Percentiles rank a stretch among this genome's conserved stretches.
phyloP scores from a whole-genome alignment of 1,140 invertebrate genomes.

The Pseudomyrmex gracilis region DNA sequence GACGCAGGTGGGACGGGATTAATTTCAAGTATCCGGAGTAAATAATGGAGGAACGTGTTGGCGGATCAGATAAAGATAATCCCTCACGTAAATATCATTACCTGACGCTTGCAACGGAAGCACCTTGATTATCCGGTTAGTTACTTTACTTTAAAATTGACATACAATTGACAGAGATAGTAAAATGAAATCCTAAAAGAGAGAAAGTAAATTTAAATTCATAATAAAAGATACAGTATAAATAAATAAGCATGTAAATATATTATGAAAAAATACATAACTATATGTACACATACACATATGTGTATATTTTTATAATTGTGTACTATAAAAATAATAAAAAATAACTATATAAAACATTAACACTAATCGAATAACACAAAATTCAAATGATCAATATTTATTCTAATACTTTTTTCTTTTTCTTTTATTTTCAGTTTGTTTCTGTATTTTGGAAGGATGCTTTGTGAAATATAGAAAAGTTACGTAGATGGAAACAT shows the following conservation, averaged over 20 bases:
- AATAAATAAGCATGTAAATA: too few relatives aligned
- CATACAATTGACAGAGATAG: neutral
- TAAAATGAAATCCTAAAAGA: too few relatives aligned
- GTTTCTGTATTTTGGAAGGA: neutral
- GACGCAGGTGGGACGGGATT: constrained; percentile 5
- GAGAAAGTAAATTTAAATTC: too few relatives aligned
- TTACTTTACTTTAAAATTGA: neutral
- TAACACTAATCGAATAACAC: neutral
- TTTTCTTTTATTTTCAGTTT: neutral
- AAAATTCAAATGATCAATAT: too few relatives aligned
- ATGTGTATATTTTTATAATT: neutral
- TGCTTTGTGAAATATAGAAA: neutral
- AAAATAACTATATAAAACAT: neutral
- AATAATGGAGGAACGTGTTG: constrained; percentile 2
- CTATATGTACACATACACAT: neutral
- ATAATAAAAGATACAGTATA: too few relatives aligned
- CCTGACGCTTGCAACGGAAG: neutral
- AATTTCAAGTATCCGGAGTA: neutral
- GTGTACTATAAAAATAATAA: neutral
- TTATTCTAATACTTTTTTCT: neutral
- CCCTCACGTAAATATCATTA: constrained; percentile 16
- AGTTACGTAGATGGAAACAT: neutral
- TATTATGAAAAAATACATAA: too few relatives aligned
- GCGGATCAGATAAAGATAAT: constrained; percentile 2
- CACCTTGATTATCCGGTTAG: neutral